Base-by-base conservation (phyloP, 2,797 vertebrate species). In the Babyrousa celebensis region DNA sequence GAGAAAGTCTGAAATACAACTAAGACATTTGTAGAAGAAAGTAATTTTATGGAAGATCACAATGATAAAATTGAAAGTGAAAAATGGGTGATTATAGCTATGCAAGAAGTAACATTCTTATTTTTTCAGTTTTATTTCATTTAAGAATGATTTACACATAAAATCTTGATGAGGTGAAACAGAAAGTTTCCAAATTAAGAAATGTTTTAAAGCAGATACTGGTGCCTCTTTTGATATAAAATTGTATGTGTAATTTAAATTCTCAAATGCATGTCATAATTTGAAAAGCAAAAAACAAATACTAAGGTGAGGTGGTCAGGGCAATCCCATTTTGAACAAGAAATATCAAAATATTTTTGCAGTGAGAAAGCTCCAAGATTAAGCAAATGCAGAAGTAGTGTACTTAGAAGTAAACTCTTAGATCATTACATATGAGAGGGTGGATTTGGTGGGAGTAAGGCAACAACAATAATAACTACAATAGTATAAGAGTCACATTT, bases 1-100 rank as follows among this genome's bases (percentile, higher is more conserved):
- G 21, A 85, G 17, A 80, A 85, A 71, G 8, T 85, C 40, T 77
- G 54, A 92, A 96, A 75, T 86, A 85, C 14, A 93, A 54, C 29
- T 17, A 29, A 84, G n/a, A 88, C 75, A 72, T 54, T 25, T 43
- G 11, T 86, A 60, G 21, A n/a, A 60, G 21, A n/a, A 83, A 79
- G 68, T 32, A 83, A 20, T 23, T 65, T 83, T 83, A 32, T 89
- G 20, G 32, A 70, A 74, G 12, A 9, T 60, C n/a, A 18, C 48
- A 27, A 29, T n/a, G 14, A 82, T 68, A 17, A 95, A 95, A 77
- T 12, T 79, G 5, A n/a, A 71, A 80, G 36, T 89, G 12, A 91
- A 93, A 79, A 25, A 18, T 91, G 43, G 21, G 48, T 4, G 1
- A 79, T 78, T 74, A 54, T 1, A 82, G 54, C 40, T 62, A 70